Conservation (phyloP, 2,797 vertebrate species). For the Hapalemur alaotrensis region DNA sequence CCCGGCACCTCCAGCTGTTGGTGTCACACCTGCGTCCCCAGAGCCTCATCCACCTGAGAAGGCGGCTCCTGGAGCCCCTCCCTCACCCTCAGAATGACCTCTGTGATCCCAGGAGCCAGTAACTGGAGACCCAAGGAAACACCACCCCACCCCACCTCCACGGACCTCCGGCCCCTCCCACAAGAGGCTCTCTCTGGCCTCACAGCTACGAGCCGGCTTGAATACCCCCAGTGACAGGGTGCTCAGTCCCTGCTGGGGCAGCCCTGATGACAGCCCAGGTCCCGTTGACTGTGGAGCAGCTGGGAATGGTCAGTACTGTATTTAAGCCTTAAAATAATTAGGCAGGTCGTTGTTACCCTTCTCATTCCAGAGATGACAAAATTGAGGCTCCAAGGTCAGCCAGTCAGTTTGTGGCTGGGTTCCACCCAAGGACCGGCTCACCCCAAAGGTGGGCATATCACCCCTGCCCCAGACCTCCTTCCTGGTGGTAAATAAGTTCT, state of each 20-base stretch:
- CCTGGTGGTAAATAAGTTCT: not conserved
- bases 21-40: not conserved
- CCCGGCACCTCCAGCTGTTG: not conserved
- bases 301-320: not conserved
- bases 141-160: not conserved
- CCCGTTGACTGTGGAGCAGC: rapidly evolving
- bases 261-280: too few species aligned
- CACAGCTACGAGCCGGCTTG: not conserved
- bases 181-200: not conserved
- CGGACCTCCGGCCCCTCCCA: rapidly evolving
- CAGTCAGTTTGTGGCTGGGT: too few species aligned
- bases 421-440: rapidly evolving
- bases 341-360: not conserved
- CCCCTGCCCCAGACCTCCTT: too few species aligned
- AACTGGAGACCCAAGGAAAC: not conserved
- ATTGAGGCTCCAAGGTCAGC: not conserved
- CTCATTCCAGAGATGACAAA: not conserved
- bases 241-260: rapidly evolving
- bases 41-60: not conserved
- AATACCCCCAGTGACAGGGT: rapidly evolving
- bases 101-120: not conserved
- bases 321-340: not conserved
- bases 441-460: not conserved
- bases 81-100: not conserved
- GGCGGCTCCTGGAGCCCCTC: not conserved